Evolutionary conservation across 2,113 vertebrate species (phyloP).

Genomic region (Lepisosteus oculatus): DNA sequence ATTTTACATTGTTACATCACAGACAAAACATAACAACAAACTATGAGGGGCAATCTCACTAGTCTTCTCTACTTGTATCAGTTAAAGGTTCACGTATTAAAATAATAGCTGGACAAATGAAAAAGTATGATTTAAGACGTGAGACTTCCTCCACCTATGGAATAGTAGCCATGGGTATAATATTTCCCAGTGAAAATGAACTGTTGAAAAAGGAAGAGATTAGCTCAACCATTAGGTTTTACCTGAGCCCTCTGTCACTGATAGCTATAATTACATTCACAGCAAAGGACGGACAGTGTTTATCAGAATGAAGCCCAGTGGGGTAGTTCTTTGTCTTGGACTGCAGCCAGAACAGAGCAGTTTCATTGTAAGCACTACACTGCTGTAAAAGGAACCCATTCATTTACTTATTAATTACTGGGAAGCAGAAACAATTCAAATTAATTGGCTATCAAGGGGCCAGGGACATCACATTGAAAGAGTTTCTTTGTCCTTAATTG

Average conservation of each 20-base stretch:
- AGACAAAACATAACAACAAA: too few relatives aligned
- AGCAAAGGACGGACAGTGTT: not conserved
- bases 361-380: slow-evolving; percentile 5
- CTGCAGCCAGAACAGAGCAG: not conserved
- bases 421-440: not conserved
- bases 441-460: slow-evolving; percentile 1
- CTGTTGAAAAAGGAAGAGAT: not conserved
- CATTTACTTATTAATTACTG: slow-evolving; percentile 8
- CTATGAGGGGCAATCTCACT: too few relatives aligned
- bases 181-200: too few relatives aligned
- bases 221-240: not conserved
- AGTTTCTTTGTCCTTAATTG: not conserved
- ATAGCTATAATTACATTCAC: slow-evolving; percentile 11
- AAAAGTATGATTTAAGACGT: too few relatives aligned
- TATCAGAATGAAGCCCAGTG: not conserved
- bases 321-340: slow-evolving; percentile 1
- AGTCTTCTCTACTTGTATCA: too few relatives aligned
- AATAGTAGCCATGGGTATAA: too few relatives aligned
- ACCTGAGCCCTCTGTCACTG: slow-evolving; percentile 12
- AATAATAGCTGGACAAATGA: too few relatives aligned
- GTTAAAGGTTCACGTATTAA: too few relatives aligned
- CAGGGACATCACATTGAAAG: not conserved
- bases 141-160: too few relatives aligned
- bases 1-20: too few relatives aligned
- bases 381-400: not conserved